phyloP scores from a whole-genome alignment of 2,888 invertebrate genomes.

The Belgica antarctica region DNA sequence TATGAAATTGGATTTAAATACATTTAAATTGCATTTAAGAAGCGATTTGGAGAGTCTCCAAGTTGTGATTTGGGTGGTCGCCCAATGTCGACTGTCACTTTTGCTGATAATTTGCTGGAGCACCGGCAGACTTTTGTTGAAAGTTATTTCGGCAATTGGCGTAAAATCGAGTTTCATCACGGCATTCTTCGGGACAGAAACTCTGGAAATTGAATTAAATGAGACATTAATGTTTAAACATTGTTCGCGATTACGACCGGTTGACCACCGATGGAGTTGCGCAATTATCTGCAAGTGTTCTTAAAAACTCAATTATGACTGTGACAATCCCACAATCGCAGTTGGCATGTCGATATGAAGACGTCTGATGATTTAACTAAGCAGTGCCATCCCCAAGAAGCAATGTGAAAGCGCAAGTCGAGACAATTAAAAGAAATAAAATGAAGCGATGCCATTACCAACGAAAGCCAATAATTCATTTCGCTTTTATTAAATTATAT shows the following conservation, averaged over 20 bases:
- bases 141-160: background rate
- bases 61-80: slow-evolving; percentile 22
- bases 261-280: background rate
- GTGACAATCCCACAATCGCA: background rate
- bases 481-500: slow-evolving; percentile 39
- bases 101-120: background rate
- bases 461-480: slow-evolving; percentile 27
- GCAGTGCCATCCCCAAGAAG: background rate
- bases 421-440: slow-evolving; percentile 30
- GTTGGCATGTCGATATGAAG: background rate
- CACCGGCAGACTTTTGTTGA: background rate
- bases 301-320: background rate
- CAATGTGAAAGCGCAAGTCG: slow-evolving; percentile 12
- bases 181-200: background rate
- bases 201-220: slow-evolving; percentile 1
- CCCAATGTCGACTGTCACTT: slow-evolving; percentile 30
- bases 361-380: slow-evolving; percentile 11
- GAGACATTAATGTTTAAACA: background rate
- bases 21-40: slow-evolving; percentile 31
- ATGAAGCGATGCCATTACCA: slow-evolving; percentile 15
- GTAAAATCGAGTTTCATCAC: too few species aligned
- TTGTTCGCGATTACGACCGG: slow-evolving; percentile 1
- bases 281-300: background rate
- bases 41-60: background rate
- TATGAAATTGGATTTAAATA: background rate